phyloP scores from a whole-genome alignment of 30 jellyfish, hydroid and myxozoan genomes.

The Chrysaora quinquecirrha region DNA sequence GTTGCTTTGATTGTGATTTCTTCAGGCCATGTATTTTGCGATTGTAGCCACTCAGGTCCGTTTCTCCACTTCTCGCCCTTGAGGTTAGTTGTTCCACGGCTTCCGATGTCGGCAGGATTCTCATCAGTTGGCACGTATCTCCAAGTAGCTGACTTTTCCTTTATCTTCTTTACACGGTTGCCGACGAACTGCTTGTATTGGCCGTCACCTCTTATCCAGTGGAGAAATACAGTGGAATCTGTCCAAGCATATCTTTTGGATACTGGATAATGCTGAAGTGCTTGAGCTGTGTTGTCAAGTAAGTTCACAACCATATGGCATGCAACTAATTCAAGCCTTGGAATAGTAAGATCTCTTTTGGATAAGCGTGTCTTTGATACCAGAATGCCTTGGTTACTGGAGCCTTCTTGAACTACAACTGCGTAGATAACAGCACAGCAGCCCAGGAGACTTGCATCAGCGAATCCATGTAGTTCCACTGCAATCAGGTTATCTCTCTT shows the following conservation, averaged over 20 bases:
- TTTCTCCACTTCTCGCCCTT: too few species aligned
- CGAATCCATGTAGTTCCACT: slow-evolving; percentile 68
- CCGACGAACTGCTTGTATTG: slow-evolving; percentile 25
- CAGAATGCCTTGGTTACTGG: slow-evolving; percentile 32
- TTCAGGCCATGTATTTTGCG: not conserved
- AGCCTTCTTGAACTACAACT: slow-evolving; percentile 60
- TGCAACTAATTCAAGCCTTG: too few species aligned
- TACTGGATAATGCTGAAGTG: too few species aligned
- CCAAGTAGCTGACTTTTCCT: slow-evolving; percentile 39
- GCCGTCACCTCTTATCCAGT: slow-evolving; percentile 44
- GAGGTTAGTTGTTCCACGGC: too few species aligned
- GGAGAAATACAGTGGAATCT: slow-evolving; percentile 67
- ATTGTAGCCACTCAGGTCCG: slow-evolving; percentile 11
- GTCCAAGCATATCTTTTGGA: slow-evolving; percentile 73
- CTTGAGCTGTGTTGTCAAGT: slow-evolving; percentile 31
- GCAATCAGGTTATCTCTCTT: slow-evolving; percentile 6
- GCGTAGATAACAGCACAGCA: slow-evolving; percentile 60
- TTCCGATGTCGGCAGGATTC: not conserved
- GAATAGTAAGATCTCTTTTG: slow-evolving; percentile 53
- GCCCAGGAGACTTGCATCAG: slow-evolving; percentile 80
- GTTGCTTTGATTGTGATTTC: not conserved
- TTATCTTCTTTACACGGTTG: slow-evolving; percentile 32
- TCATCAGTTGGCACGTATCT: slow-evolving; percentile 17
- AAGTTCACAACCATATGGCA: slow-evolving; percentile 63
- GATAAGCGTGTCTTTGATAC: slow-evolving; percentile 63